Evolutionary conservation across 2,888 invertebrate genomes (phyloP), one percentile per base, ranked within the genome.

Genomic region (Cremastinae sp.): DNA sequence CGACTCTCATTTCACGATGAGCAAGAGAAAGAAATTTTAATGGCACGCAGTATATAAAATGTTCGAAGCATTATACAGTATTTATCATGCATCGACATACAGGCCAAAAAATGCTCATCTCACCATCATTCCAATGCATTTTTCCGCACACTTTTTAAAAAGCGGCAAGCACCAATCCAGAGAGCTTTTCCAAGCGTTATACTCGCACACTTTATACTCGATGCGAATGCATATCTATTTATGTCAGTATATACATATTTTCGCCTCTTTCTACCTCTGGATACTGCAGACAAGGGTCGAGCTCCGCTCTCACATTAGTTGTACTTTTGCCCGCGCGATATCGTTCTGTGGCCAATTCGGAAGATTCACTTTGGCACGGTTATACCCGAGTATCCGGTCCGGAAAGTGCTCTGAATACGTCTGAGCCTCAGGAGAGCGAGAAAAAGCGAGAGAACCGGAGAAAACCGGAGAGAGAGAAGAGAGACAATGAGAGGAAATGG

Each of bases 281-380:
- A 8, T 43, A 43, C 55, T 62, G 68, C 64, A 68, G 58, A 62
- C 61, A 56, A 68, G 62, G 62, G 61, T 53, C 47, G 49, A 66
- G 75, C 39, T 37, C 20, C n/a, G 53, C 72, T 74, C 70, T 35
- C 66, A 37, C 69, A 77, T 77, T 77, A 74, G 76, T 75, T 69
- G 64, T 71, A 74, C 68, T 76, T 73, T 72, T 55, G 62, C 28
- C 53, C 43, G 58, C 14, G 51, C 72, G 75, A 72, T 76, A 76
- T 69, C 74, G 79, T 78, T 64, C 62, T 68, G 53, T 20, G 68
- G 75, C 74, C 74, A 79, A 79, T 79, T 75, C 79, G 78, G 74
- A 75, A 74, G 75, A 79, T 79, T 78, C 79, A 70, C 73, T 79
- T 70, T 79, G 79, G 79, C 79, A 71, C 79, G 73, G 66, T 78